Evolutionary conservation across 2,888 invertebrate species (phyloP).

Genomic region (Anthophora plumipes): DNA sequence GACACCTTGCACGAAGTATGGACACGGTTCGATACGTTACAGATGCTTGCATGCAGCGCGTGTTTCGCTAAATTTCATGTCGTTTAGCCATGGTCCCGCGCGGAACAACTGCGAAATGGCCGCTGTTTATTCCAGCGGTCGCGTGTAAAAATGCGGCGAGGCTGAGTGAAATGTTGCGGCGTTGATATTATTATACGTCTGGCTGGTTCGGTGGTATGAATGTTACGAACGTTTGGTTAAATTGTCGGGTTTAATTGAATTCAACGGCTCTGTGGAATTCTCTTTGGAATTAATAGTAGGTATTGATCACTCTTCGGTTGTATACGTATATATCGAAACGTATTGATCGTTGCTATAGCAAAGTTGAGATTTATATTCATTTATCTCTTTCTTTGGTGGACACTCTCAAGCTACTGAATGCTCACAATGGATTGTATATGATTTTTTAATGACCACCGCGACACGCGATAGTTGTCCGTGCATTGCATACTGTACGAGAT

Average conservation of each 20-base stretch:
- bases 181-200: constrained; percentile 5
- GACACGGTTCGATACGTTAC: constrained; percentile 38
- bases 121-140: background rate
- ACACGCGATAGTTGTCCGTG: too few relatives aligned
- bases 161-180: background rate
- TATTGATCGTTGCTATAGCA: too few relatives aligned
- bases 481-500: too few relatives aligned
- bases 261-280: background rate
- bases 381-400: too few relatives aligned
- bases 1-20: constrained; percentile 26
- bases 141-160: constrained; percentile 12
- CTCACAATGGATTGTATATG: too few relatives aligned
- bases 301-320: background rate
- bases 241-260: background rate
- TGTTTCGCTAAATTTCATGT: constrained; percentile 3
- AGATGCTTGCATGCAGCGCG: constrained; percentile 19
- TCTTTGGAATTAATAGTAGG: too few relatives aligned
- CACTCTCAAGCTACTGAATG: too few relatives aligned
- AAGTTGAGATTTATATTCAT: too few relatives aligned
- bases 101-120: background rate
- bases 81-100: constrained; percentile 7
- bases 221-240: background rate
- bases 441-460: too few relatives aligned
- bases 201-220: too few relatives aligned
- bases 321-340: too few relatives aligned